Base-by-base conservation (phyloP, 2,888 invertebrate genomes). In the Baronia brevicornis region DNA sequence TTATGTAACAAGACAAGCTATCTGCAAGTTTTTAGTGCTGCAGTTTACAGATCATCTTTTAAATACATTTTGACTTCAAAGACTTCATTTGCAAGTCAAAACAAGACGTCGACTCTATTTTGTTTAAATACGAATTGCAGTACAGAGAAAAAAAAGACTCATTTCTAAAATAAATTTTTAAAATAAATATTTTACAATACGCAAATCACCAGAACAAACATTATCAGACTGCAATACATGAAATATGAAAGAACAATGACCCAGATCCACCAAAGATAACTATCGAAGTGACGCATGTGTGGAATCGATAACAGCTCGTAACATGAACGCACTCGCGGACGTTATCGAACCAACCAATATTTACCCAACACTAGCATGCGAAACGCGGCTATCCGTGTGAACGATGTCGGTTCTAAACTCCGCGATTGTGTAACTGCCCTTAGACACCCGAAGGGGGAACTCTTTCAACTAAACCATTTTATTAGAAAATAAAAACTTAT, bases 201-300 rank as follows among this genome's bases (percentile, higher is more conserved):
- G n/a, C n/a, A n/a, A n/a, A n/a, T n/a, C 35, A 42, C 51, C 51
- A 34, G 43, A 44, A 48, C 46, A 51, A 59, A 51, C 50, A 44
- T 59, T 57, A 60, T 64, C 51, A 52, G 53, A 54, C 45, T 47
- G 55, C 59, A 63, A 60, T 51, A 59, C 49, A 60, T 54, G 57
- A 71, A 70, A 63, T 66, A 73, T 65, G 71, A 80, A 78, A 73
- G 75, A 84, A 79, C 79, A 80, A 79, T 80, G 84, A 84, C 84
- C 82, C 70, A 84, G 75, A 80, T 84, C 71, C 63, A 62, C 56
- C 58, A 63, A 68, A 74, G 82, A 82, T 82, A 79, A 78, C 70
- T 65, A 78, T 79, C 74, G 75, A 69, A 60, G 70, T 80, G 78
- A 79, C 80, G 77, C 75, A 78, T 77, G 70, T 69, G 71, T 74